These are phyloP conservation scores for Drosophila novamexicana DNA, from an alignment of 1,140 invertebrate genomes.

Conservation along the genomic window DNA sequence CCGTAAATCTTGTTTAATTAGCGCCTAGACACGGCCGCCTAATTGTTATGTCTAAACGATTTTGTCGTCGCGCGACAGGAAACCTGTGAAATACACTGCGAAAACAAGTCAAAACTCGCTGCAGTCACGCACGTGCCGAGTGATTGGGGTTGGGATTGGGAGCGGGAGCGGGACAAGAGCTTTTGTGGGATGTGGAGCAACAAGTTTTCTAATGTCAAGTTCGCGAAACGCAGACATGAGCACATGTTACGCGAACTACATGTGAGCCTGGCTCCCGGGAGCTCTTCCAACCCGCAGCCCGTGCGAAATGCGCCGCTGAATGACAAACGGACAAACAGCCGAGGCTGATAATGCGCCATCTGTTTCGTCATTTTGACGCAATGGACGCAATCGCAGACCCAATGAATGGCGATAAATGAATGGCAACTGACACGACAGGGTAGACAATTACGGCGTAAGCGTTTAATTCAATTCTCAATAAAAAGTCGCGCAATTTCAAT, in stretches of 20 bases:
- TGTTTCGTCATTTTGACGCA: constrained; percentile 47
- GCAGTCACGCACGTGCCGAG: constrained; percentile 60
- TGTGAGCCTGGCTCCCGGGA: not conserved
- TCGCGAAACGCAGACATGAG: constrained; percentile 63
- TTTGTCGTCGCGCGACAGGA: constrained; percentile 10
- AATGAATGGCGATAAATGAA: constrained; percentile 37
- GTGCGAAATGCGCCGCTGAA: constrained; percentile 36
- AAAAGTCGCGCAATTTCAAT: constrained; percentile 9
- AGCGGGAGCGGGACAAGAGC: constrained; percentile 4
- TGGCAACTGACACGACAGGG: constrained; percentile 20
- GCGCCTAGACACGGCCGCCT: constrained; percentile 20
- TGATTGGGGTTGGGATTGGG: constrained; percentile 32
- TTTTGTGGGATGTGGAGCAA: constrained; percentile 31
- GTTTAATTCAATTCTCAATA: constrained; percentile 16
- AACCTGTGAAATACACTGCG: constrained; percentile 41
- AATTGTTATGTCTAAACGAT: constrained; percentile 44
- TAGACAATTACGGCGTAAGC: constrained; percentile 3
- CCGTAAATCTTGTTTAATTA: constrained; percentile 59
- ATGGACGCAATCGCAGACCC: constrained; percentile 18
- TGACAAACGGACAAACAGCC: constrained; percentile 39
- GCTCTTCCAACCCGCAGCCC: constrained; percentile 1
- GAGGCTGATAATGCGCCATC: constrained; percentile 12
- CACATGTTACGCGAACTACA: constrained; percentile 10
- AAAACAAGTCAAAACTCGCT: constrained; percentile 35
- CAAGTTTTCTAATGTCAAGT: constrained; percentile 66